Evolutionary conservation across 2,797 vertebrate species (phyloP), one percentile per base, ranked within the genome.

Genomic region (Ammospiza maritima): DNA sequence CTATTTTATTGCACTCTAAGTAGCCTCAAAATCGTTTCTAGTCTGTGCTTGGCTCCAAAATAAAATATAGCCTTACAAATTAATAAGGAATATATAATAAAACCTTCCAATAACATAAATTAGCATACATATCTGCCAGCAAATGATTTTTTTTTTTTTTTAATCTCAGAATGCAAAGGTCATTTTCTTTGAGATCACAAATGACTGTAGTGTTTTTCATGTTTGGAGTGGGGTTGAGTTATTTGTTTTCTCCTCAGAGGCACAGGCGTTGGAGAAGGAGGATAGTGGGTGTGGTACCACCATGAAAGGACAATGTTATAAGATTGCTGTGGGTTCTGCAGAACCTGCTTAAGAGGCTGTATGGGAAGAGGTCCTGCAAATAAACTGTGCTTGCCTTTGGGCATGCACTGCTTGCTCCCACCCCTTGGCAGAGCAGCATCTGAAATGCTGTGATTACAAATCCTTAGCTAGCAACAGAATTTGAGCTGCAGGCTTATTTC

Each of bases 1-100:
- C 7, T 79, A 36, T 88, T 92, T 88, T 92, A 83, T 75, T 89
- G 40, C 10, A 36, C 58, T 93, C 60, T 32, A 76, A 85, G 36
- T 53, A 71, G 67, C 38, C 34, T 72, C n/a, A 29, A 19, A 75
- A 76, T 95, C 85, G 44, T n/a, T 93, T 70, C 36, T 91, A 34
- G 11, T 73, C 45, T 53, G 17, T 89, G 47, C 29, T 36, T 70
- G 34, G 18, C 38, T 89, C 36, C 73, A 57, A 93, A 84, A 61
- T 91, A 79, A 79, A 69, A 44, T 65, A 12, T 47, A 81, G 47
- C 40, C 26, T 61, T 88, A 27, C 65, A 86, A 61, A 58, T 91
- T 47, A 47, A 56, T 58, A 69, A 88, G 50, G 16, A 47, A 54
- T 16, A 5, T 21, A 44, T 45, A 72, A 23, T 71, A 86, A 82